These are phyloP conservation scores for Whitmania pigra DNA, from an alignment of 1,140 invertebrate genomes.

Conservation along the genomic window DNA sequence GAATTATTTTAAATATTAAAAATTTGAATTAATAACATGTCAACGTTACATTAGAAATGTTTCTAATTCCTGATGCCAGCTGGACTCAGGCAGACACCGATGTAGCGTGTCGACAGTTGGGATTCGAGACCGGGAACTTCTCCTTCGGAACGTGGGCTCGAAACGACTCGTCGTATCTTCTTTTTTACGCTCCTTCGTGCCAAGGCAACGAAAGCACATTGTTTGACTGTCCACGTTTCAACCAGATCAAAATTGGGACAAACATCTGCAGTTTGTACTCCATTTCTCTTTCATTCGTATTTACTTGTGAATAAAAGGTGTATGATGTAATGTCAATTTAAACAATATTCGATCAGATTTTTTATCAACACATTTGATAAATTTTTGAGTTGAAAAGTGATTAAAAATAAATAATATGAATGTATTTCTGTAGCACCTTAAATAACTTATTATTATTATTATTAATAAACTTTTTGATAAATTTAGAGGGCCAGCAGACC, in stretches of 20 bases:
- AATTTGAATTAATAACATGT: too few species aligned
- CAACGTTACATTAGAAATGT: too few species aligned
- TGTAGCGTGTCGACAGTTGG: constrained; percentile 76
- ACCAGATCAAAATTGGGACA: constrained; percentile 63
- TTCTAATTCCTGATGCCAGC: constrained; percentile 45
- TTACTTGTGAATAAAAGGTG: too few species aligned
- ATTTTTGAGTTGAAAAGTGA: too few species aligned
- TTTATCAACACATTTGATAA: too few species aligned
- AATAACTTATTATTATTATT: too few species aligned
- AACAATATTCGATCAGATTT: too few species aligned
- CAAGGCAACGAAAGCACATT: constrained; percentile 62
- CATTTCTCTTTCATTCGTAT: not conserved
- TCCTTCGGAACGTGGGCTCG: constrained; percentile 62
- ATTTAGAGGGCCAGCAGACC: constrained; percentile 37
- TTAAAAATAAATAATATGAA: too few species aligned
- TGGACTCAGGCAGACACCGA: constrained; percentile 79
- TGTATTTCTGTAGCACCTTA: too few species aligned
- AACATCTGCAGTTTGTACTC: constrained; percentile 67
- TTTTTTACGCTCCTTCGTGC: constrained; percentile 76
- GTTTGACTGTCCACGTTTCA: constrained; percentile 62
- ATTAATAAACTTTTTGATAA: too few species aligned
- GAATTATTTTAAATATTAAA: not conserved
- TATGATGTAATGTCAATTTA: too few species aligned
- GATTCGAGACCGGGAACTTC: constrained; percentile 68
- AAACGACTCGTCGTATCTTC: constrained; percentile 56